Evolutionary conservation across 2,113 vertebrate genomes (phyloP), one percentile per base, ranked within the genome.

Genomic region (Nicator chloris): DNA sequence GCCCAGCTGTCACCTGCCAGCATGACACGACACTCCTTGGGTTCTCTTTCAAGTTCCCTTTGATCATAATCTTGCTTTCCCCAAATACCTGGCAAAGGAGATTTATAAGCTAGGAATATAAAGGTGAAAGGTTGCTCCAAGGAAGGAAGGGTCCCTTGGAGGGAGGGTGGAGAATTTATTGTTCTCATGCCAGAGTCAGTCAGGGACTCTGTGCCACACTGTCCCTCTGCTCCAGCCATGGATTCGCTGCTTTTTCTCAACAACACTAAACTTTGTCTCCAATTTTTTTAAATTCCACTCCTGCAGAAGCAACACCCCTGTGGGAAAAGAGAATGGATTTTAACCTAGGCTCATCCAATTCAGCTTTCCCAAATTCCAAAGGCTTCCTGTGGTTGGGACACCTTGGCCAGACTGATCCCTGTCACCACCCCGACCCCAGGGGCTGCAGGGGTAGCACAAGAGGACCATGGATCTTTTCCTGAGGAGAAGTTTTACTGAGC

Each of bases 11-110:
- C 94, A 86, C 91, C 87, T 69, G 64, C 51, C 40, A 86, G 51
- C 42, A 13, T 0, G 39, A 28, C 11, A 4, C 2, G 0, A 60
- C 2, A 0, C 44, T 56, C 17, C 19, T 17, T 23, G 57, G 47
- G 31, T n/a, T 70, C 51, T 56, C 2, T 16, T 63, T 49, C 13
- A n/a, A 78, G 60, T 6, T 64, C 28, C 40, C 53, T 51, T 59
- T 11, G 16, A 23, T 10, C 42, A 86, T 9, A 45, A 21, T n/a
- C 23, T 24, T 53, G 13, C 64, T 37, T 12, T 54, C 49, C 28
- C 20, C 47, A 64, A 40, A 31, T 1, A 61, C 24, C 42, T 47
- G 39, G 22, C 31, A 72, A 71, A 88, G 57, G 61, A 88, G n/a
- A 13, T n/a, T 80, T 40, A 37, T 11, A 37, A 84, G 28, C 11